Evolutionary conservation across 1,140 invertebrate species (phyloP), one percentile per base, ranked within the genome.

Genomic region (Formica exsecta): DNA sequence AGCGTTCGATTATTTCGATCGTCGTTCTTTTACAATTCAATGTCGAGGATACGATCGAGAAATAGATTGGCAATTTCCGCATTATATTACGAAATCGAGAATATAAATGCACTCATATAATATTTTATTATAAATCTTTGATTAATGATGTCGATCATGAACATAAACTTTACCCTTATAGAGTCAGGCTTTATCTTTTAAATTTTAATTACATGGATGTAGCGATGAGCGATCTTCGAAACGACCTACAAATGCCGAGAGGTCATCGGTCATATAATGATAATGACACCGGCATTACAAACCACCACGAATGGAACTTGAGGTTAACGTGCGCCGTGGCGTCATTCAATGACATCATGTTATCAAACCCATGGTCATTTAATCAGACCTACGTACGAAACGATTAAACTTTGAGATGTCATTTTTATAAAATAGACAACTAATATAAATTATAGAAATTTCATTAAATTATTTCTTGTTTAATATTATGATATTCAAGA

Each of bases 1-100:
- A 32, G 41, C 41, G 44, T 81, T 62, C 29, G 57, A 85, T 74
- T 54, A 8, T 11, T 57, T 41, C 32, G 62, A 38, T 36, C 22
- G 65, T 8, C 44, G 22, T 41, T 29, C 48, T 22, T 29, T 29
- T 11, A 11, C 25, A n/a, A 84, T 86, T 86, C 79, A 86, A 86
- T 86, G 85, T 86, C 85, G 85, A 86, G 77, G 79, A 74, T 81
- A 66, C 65, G 19, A 51, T 51, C 54, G 13, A 22, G 29, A 19
- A 44, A 44, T 51, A 2, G 19, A 61, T 79, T 6, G 19, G 6
- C 3, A 11, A 41, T 32, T 68, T 51, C 48, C 66, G 66, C 4
- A n/a, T 19, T n/a, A 51, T 51, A 3, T 7, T 32, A 25, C 25
- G 38, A 41, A 41, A 41, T n/a, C 0, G 22, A 68, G n/a, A 44